These are phyloP conservation scores for Platysteira castanea DNA, from an alignment of 2,113 vertebrate species.

Conservation along the genomic window DNA sequence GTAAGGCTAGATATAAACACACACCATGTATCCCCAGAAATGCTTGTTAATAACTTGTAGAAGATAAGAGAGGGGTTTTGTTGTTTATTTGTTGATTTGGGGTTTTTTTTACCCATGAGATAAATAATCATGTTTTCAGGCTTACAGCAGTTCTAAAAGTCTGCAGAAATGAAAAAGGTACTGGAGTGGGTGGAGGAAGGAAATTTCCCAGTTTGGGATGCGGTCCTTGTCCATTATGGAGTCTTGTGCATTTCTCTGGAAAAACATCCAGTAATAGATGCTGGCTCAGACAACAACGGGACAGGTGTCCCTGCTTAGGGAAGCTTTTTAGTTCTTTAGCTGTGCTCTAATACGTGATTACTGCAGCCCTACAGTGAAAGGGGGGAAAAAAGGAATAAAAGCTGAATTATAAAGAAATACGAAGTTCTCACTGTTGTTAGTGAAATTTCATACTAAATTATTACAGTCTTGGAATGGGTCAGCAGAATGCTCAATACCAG, in stretches of 20 bases:
- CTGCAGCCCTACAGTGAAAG: background rate
- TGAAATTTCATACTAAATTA: slow-evolving; percentile 56
- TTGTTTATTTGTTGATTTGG: background rate
- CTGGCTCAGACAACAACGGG: background rate
- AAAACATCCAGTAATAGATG: background rate
- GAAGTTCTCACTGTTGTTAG: background rate
- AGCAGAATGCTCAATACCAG: background rate
- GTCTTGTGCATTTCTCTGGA: background rate
- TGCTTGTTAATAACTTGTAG: background rate
- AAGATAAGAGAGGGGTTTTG: background rate
- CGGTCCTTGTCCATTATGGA: background rate
- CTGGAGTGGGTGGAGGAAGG: fast-evolving
- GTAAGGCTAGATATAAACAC: background rate
- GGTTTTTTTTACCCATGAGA: background rate
- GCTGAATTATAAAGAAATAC: background rate
- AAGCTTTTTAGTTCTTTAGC: background rate
- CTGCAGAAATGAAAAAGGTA: background rate
- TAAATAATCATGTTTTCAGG: background rate
- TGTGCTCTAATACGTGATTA: background rate
- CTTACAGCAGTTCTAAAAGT: background rate
- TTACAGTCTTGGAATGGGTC: slow-evolving; percentile 17
- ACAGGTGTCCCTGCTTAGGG: background rate
- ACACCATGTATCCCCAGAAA: background rate
- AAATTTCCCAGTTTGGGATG: background rate
- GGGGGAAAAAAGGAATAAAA: background rate